Evolutionary conservation across 1,140 invertebrate species (phyloP).

Genomic region (Anastrepha obliqua): DNA sequence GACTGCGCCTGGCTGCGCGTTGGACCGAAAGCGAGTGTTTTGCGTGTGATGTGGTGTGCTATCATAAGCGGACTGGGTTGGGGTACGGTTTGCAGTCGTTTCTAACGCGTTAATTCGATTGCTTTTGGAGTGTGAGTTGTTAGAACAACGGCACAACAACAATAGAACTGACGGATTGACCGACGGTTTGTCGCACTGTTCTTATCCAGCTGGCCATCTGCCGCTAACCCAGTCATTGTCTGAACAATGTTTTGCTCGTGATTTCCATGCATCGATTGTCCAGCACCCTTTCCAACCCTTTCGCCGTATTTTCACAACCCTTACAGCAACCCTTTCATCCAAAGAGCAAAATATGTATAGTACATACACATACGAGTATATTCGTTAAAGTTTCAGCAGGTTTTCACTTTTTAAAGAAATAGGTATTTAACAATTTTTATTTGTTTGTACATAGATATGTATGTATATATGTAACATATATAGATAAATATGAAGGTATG

Average conservation of each 20-base stretch:
- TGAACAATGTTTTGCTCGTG: slow-evolving; percentile 22
- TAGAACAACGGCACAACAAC: not conserved
- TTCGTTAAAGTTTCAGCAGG: slow-evolving; percentile 17
- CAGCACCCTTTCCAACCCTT: slow-evolving; percentile 31
- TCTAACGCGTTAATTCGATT: slow-evolving; percentile 22
- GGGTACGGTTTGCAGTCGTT: not conserved
- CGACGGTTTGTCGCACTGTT: slow-evolving; percentile 11
- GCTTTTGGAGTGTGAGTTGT: slow-evolving; percentile 19
- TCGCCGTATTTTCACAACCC: not conserved
- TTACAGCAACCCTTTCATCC: slow-evolving; percentile 17
- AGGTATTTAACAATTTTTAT: not conserved
- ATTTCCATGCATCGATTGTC: not conserved
- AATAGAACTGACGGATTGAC: not conserved
- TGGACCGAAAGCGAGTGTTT: slow-evolving; percentile 41
- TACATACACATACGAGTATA: not conserved
- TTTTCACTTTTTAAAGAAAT: slow-evolving; percentile 18
- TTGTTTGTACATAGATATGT: not conserved
- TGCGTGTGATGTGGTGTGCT: slow-evolving; percentile 21
- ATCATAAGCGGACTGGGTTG: not conserved
- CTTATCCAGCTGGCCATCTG: slow-evolving; percentile 50
- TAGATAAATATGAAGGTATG: not conserved
- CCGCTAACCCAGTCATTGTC: slow-evolving; percentile 44
- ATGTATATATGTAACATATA: not conserved
- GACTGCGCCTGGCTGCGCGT: not conserved
- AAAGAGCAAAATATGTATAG: not conserved